A percentile compares a stretch with the other conserved stretches of the same genome.
phyloP scores from a whole-genome alignment of 2,888 invertebrate genomes.

The Hypsopygia costalis region DNA sequence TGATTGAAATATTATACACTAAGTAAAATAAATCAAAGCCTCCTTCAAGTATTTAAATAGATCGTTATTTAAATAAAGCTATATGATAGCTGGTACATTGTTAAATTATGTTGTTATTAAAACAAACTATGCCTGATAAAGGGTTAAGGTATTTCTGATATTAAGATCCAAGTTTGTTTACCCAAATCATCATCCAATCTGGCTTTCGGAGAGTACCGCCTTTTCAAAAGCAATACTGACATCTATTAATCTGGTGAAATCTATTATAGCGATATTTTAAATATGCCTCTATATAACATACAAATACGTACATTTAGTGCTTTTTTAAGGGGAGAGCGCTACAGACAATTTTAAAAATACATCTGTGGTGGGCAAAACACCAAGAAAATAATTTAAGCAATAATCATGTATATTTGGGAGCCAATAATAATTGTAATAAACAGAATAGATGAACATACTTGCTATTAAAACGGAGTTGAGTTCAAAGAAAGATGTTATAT shows the following conservation, averaged over 20 bases:
- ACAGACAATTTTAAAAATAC: neutral
- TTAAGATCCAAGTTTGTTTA: no score
- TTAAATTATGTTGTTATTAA: no score
- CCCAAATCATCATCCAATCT: neutral
- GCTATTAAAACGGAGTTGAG: constrained; percentile 23
- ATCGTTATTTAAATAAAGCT: no score
- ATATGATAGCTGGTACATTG: no score
- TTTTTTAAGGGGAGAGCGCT: constrained; percentile 2
- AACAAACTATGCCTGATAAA: no score
- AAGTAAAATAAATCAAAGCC: no score
- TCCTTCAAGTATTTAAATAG: no score
- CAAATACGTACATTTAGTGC: constrained; percentile 5
- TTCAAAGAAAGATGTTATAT: constrained; percentile 30
- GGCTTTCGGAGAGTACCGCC: constrained; percentile 17
- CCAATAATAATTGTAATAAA: constrained; percentile 8
- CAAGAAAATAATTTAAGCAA: constrained; percentile 13
- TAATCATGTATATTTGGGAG: constrained; percentile 15
- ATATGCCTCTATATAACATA: neutral
- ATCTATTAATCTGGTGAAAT: neutral
- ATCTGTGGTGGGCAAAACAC: neutral
- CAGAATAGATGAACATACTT: constrained; percentile 12
- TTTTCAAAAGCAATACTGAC: constrained; percentile 10
- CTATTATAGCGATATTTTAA: no score
- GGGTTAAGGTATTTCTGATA: no score
- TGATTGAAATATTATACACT: no score